Conservation (phyloP, 2,113 vertebrate species). For the Rhynchomys soricoides region DNA sequence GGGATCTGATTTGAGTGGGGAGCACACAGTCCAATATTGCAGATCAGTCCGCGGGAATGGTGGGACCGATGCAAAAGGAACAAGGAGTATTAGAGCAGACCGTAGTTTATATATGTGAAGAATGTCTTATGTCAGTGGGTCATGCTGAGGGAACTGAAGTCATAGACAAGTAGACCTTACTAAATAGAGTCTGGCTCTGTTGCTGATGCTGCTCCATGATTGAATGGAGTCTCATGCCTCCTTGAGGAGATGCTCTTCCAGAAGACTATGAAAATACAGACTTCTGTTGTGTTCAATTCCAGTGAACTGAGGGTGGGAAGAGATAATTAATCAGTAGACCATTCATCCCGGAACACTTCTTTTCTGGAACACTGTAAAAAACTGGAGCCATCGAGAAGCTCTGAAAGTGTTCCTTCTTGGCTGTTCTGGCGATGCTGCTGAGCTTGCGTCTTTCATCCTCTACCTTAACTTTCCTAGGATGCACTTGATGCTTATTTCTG, state of each 20-base stretch:
- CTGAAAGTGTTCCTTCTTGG: constrained; percentile 24
- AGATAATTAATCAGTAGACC: constrained; percentile 72
- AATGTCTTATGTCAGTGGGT: not conserved
- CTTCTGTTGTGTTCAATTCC: constrained; percentile 48
- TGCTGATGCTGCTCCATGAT: not conserved
- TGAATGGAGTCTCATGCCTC: not conserved
- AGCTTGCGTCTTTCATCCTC: not conserved
- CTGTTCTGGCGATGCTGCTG: not conserved
- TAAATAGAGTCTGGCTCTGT: not conserved
- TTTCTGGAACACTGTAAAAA: constrained; percentile 62
- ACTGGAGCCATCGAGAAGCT: constrained; percentile 20
- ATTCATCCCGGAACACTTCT: constrained; percentile 58
- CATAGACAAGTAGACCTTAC: not conserved
- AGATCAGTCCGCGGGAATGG: not conserved
- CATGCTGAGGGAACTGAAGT: not conserved
- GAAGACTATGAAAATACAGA: constrained; percentile 30
- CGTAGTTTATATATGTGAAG: no score
- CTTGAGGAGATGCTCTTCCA: constrained; percentile 15
- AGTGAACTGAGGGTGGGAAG: constrained; percentile 47
- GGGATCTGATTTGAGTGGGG: not conserved
- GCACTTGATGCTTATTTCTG: not conserved
- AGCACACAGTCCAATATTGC: not conserved
- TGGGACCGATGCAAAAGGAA: not conserved
- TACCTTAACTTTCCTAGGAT: not conserved
- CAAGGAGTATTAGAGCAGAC: not conserved